phyloP scores from a whole-genome alignment of 2,113 vertebrate genomes.

The Poeciliopsis turrubarensis region DNA sequence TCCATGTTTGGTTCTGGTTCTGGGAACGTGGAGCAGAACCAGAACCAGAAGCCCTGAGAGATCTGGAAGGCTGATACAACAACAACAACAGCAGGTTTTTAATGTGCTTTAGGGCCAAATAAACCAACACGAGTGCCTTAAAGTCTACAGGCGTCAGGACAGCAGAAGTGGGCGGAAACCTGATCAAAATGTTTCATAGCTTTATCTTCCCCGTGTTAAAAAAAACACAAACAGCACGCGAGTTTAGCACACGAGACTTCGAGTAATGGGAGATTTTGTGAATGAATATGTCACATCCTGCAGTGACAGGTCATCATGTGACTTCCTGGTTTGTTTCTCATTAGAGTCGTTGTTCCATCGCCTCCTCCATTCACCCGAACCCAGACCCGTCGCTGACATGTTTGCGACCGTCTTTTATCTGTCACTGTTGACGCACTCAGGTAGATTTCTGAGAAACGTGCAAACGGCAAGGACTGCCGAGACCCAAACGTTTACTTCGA shows the following conservation, averaged over 20 bases:
- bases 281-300: not conserved
- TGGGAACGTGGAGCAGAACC: no score
- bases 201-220: not conserved
- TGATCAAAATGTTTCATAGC: no score
- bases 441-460: not conserved
- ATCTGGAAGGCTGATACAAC: no score
- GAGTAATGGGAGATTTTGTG: not conserved
- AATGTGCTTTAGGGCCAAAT: no score
- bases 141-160: no score
- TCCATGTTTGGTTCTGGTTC: no score
- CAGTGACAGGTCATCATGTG: slow-evolving; percentile 11
- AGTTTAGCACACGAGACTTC: no score
- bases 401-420: slow-evolving; percentile 7
- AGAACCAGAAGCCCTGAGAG: no score
- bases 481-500: not conserved
- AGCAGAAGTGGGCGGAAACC: no score
- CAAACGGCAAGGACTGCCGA: not conserved
- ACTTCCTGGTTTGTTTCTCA: not conserved
- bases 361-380: slow-evolving; percentile 6
- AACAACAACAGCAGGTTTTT: no score
- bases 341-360: not conserved
- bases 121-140: no score
- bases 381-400: slow-evolving; percentile 33
- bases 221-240: no score
- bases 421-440: slow-evolving; percentile 28